These are phyloP conservation scores for Biston stratarius DNA, from an alignment of 2,888 invertebrate species.

Conservation along the genomic window DNA sequence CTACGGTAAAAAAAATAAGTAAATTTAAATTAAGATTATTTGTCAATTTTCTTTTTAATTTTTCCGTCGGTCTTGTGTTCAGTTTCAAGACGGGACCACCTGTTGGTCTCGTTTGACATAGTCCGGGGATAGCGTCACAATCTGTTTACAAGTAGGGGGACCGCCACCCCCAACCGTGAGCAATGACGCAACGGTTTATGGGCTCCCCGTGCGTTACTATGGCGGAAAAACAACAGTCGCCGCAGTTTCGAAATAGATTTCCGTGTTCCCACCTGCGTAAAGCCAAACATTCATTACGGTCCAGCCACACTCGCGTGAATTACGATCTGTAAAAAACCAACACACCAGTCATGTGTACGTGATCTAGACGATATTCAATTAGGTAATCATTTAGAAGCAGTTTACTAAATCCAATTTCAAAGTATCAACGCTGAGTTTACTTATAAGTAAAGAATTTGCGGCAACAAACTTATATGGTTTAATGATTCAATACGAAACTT, in stretches of 20 bases:
- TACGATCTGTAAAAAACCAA: conserved; percentile 53
- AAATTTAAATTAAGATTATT: conserved; percentile 44
- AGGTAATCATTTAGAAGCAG: conserved; percentile 26
- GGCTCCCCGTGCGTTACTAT: conserved; percentile 77
- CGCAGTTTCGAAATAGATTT: conserved; percentile 78
- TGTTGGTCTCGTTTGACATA: conserved; percentile 79
- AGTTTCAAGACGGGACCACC: conserved; percentile 64
- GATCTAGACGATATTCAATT: conserved; percentile 36
- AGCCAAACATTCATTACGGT: conserved; percentile 63
- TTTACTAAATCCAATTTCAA: conserved; percentile 43
- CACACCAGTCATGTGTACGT: conserved; percentile 41
- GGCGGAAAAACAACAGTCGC: conserved; percentile 81
- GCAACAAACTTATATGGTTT: conserved; percentile 49
- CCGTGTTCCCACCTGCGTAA: conserved; percentile 70
- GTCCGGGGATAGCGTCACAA: conserved; percentile 77
- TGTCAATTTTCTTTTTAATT: conserved; percentile 4
- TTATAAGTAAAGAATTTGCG: conserved; percentile 50
- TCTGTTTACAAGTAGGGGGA: conserved; percentile 82
- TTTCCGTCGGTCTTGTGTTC: conserved; percentile 29
- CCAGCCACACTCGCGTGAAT: conserved; percentile 50
- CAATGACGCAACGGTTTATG: conserved; percentile 82
- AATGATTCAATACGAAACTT: conserved; percentile 26
- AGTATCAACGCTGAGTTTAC: conserved; percentile 31
- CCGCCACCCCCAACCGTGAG: conserved; percentile 64
- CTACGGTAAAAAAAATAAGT: conserved; percentile 49